Percentiles rank a stretch among this genome's conserved stretches.
Conservation (phyloP, 2,113 vertebrate genomes). For the Proterorhinus semilunaris region DNA sequence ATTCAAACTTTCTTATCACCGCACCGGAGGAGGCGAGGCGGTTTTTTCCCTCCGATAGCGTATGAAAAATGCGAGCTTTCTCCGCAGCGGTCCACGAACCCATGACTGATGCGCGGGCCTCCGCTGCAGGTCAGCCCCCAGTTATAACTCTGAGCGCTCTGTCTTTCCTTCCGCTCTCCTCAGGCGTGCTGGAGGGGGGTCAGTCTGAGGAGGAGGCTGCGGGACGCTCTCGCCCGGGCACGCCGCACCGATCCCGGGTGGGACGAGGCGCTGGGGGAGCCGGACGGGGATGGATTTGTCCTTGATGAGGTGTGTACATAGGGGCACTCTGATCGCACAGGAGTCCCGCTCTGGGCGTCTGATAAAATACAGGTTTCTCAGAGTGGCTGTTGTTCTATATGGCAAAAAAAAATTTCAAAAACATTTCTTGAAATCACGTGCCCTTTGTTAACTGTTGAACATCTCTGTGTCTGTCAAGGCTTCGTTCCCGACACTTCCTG, state of each 20-base stretch:
- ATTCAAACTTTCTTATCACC: too few species aligned
- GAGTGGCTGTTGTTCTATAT: too few species aligned
- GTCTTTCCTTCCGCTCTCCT: slow-evolving; percentile 68
- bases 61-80: not conserved
- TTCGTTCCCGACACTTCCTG: slow-evolving; percentile 63
- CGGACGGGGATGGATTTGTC: slow-evolving; percentile 84
- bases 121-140: slow-evolving; percentile 85
- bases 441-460: too few species aligned
- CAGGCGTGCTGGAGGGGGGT: slow-evolving; percentile 93
- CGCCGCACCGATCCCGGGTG: slow-evolving; percentile 54
- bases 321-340: slow-evolving; percentile 19
- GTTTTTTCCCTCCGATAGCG: too few species aligned
- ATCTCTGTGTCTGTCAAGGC: slow-evolving; percentile 62
- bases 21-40: too few species aligned
- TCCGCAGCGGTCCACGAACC: not conserved
- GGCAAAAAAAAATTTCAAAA: too few species aligned
- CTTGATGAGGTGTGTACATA: slow-evolving; percentile 85
- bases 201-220: slow-evolving; percentile 85
- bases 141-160: slow-evolving; percentile 88
- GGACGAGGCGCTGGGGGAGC: slow-evolving; percentile 87
- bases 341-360: not conserved
- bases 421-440: not conserved
- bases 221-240: slow-evolving; percentile 78
- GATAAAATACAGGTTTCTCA: not conserved
- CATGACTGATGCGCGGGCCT: slow-evolving; percentile 48